Evolutionary conservation across 2,797 vertebrate genomes (phyloP).

Genomic region (Muscicapa striata): DNA sequence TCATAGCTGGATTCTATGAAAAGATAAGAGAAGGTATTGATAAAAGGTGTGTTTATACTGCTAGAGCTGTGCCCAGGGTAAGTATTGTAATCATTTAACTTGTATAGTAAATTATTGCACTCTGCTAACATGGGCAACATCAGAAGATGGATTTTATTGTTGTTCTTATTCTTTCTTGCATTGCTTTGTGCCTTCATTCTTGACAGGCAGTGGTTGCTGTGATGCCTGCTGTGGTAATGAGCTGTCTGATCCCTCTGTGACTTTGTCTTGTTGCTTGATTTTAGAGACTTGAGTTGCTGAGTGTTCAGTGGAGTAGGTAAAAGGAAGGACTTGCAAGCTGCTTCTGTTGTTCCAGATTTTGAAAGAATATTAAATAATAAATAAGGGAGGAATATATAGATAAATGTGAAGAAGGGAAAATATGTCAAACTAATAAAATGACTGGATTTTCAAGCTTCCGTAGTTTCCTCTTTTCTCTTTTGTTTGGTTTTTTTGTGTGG

Average conservation of each 20-base stretch:
- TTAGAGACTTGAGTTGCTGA: neutral
- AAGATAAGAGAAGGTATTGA: neutral
- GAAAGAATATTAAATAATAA: neutral
- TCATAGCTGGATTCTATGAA: neutral
- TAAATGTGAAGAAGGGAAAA: neutral
- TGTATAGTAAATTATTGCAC: neutral
- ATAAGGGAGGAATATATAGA: neutral
- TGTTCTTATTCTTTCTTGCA: neutral
- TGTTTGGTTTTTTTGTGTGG: too few relatives aligned
- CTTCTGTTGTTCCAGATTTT: neutral
- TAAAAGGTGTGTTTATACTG: neutral
- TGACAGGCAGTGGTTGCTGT: neutral
- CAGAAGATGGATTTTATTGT: neutral
- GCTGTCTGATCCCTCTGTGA: neutral
- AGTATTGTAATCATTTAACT: neutral
- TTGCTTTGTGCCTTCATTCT: neutral
- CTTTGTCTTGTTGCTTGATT: neutral
- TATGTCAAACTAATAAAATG: neutral
- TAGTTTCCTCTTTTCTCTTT: neutral
- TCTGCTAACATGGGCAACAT: neutral
- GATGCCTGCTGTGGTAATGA: neutral
- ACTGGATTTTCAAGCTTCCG: neutral
- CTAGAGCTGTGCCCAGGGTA: neutral
- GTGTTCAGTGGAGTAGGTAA: neutral
- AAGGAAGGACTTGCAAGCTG: neutral